These are phyloP conservation scores for Psittacula echo DNA, from an alignment of 2,797 vertebrate species.

Conservation along the genomic window DNA sequence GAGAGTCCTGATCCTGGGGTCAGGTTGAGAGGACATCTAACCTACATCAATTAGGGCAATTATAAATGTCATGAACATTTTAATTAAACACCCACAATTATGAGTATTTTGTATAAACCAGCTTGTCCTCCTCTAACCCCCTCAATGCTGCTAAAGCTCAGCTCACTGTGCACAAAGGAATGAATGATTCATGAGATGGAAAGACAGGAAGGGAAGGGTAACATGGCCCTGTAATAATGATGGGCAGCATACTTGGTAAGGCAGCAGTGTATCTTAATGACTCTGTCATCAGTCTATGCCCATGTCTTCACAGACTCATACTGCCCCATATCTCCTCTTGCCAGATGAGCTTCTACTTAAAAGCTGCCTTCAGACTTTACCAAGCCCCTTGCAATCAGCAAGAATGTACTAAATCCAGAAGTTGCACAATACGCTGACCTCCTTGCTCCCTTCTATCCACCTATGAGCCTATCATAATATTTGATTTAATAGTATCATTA, in stretches of 20 bases:
- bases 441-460: not conserved
- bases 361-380: not conserved
- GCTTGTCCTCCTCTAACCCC: not conserved
- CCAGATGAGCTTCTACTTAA: not conserved
- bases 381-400: not conserved
- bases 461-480: not conserved
- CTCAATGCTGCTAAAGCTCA: not conserved
- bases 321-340: not conserved
- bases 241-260: not conserved
- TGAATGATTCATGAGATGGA: constrained; percentile 38
- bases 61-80: not conserved
- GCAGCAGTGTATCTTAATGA: not conserved
- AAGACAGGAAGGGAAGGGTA: not conserved
- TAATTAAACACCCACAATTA: not conserved
- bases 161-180: not conserved
- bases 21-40: not conserved
- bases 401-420: not conserved
- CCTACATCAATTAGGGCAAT: not conserved
- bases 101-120: not conserved
- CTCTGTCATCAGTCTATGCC: not conserved
- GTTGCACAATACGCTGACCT: not conserved
- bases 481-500: not conserved
- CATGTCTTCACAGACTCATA: not conserved
- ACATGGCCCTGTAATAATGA: not conserved
- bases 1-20: not conserved